phyloP scores from a whole-genome alignment of 2,888 invertebrate genomes.

The Meta bourneti region DNA sequence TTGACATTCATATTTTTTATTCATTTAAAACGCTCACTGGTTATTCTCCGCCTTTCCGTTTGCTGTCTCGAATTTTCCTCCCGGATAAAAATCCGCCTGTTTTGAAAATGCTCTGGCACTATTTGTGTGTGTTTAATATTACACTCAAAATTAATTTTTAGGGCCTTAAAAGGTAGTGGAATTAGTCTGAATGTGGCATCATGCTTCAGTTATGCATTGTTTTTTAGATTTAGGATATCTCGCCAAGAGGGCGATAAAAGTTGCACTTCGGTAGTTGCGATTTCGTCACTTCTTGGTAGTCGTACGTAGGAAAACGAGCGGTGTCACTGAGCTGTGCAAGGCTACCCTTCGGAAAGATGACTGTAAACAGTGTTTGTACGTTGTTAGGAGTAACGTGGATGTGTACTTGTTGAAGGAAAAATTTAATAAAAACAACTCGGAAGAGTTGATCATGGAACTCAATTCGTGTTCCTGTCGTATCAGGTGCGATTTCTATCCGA shows the following conservation, averaged over 20 bases:
- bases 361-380: slow-evolving; percentile 56
- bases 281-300: slow-evolving; percentile 68
- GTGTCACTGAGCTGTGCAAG: slow-evolving; percentile 65
- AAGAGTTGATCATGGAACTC: slow-evolving; percentile 8
- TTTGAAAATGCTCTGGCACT: too few relatives aligned
- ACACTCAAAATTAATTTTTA: too few relatives aligned
- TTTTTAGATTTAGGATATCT: background rate
- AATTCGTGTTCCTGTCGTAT: background rate
- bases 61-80: too few relatives aligned
- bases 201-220: background rate
- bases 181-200: too few relatives aligned
- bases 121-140: too few relatives aligned
- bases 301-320: slow-evolving; percentile 42
- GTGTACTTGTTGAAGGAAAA: slow-evolving; percentile 53
- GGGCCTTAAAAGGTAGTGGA: too few relatives aligned
- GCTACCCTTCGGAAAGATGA: slow-evolving; percentile 27
- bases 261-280: background rate
- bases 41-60: too few relatives aligned
- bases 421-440: background rate
- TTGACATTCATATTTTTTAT: too few relatives aligned
- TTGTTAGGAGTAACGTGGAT: slow-evolving; percentile 59
- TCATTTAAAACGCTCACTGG: too few relatives aligned
- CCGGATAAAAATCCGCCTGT: too few relatives aligned
- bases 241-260: slow-evolving; percentile 56
- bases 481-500: slow-evolving; percentile 16